Evolutionary conservation across 2,888 invertebrate species (phyloP).

Genomic region (Plebejus melissa): DNA sequence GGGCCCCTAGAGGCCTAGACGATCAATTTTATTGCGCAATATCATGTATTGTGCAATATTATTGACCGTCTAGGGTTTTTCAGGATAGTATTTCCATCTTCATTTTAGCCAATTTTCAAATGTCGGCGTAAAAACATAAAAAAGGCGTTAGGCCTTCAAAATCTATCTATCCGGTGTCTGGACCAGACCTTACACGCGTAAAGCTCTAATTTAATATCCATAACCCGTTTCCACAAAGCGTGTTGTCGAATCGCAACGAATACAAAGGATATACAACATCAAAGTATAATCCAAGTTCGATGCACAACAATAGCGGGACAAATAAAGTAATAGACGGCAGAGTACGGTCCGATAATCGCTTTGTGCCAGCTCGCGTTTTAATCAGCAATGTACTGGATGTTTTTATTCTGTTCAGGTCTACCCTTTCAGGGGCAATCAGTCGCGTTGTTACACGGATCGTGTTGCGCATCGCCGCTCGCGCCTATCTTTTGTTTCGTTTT

Average conservation of each 20-base stretch:
- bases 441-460: conserved; percentile 60
- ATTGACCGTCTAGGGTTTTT: too few relatives aligned
- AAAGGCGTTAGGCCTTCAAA: too few relatives aligned
- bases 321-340: conserved; percentile 52
- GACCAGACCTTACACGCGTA: not conserved
- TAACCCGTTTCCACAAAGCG: not conserved
- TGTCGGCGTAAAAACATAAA: too few relatives aligned
- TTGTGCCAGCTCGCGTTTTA: conserved; percentile 64
- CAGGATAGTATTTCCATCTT: too few relatives aligned
- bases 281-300: conserved; percentile 49
- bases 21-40: too few relatives aligned
- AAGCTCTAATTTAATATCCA: conserved; percentile 13
- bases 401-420: conserved; percentile 56
- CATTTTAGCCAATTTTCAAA: too few relatives aligned
- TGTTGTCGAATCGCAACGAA: conserved; percentile 32
- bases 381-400: conserved; percentile 55
- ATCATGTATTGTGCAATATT: too few relatives aligned
- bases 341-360: conserved; percentile 68
- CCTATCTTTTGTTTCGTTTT: conserved; percentile 35
- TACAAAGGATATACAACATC: conserved; percentile 49
- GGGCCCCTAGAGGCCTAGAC: too few relatives aligned
- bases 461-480: conserved; percentile 51
- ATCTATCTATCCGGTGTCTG: not conserved
- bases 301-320: conserved; percentile 44
- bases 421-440: conserved; percentile 68